These are phyloP conservation scores for Lepus oiostolus DNA, from an alignment of 2,797 vertebrate species.

Conservation along the genomic window DNA sequence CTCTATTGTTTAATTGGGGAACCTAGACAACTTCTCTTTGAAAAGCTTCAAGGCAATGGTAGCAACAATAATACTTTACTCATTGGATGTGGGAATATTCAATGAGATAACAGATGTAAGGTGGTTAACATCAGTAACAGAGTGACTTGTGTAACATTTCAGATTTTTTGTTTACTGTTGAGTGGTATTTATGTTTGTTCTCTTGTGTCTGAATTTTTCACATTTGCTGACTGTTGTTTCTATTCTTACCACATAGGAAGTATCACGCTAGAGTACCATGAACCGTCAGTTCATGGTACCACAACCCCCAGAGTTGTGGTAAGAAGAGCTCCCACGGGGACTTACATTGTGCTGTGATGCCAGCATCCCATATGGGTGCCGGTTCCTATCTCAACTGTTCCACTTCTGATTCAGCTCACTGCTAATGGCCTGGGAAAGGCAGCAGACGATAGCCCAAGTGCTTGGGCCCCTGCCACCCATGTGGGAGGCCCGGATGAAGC, in stretches of 20 bases:
- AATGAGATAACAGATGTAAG: not conserved
- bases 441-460: too few relatives aligned
- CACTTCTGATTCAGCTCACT: too few relatives aligned
- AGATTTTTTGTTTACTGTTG: not conserved
- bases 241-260: not conserved
- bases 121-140: not conserved
- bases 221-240: not conserved
- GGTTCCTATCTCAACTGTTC: too few relatives aligned
- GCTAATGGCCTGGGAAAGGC: too few relatives aligned
- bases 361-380: too few relatives aligned
- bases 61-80: not conserved
- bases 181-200: not conserved
- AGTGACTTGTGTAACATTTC: not conserved
- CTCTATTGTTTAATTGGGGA: not conserved
- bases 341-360: too few relatives aligned
- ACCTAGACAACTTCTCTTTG: not conserved
- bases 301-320: too few relatives aligned
- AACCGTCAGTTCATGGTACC: too few relatives aligned
- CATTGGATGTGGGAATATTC: not conserved
- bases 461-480: too few relatives aligned
- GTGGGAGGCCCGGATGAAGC: too few relatives aligned
- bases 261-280: too few relatives aligned
- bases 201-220: not conserved
- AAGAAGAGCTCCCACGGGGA: too few relatives aligned
- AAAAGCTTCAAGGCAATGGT: not conserved